A percentile compares a stretch with the other conserved stretches of the same genome.
phyloP scores from a whole-genome alignment of 2,888 invertebrate genomes.

The Norana najaformis region DNA sequence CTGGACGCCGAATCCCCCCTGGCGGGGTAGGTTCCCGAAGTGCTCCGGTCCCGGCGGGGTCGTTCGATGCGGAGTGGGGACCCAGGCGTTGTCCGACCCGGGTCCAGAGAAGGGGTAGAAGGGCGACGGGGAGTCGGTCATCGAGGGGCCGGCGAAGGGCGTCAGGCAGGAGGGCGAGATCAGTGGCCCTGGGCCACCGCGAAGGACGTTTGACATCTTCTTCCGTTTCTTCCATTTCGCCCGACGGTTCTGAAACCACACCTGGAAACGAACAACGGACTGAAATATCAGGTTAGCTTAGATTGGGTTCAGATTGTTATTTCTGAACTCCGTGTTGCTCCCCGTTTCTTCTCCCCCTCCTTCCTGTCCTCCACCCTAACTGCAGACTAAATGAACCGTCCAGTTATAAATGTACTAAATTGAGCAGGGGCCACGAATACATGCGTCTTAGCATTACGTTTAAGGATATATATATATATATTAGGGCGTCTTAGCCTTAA shows the following conservation, averaged over 20 bases:
- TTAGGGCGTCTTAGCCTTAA: no score
- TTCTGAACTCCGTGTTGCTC: no score
- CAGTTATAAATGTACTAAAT: no score
- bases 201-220: conserved; percentile 92
- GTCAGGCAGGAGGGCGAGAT: conserved; percentile 91
- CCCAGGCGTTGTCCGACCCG: conserved; percentile 64
- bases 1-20: conserved; percentile 23
- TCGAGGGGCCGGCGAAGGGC: conserved; percentile 84
- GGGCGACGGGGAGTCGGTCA: conserved; percentile 75
- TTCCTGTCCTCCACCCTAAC: no score
- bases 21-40: conserved; percentile 50
- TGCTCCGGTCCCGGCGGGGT: conserved; percentile 73
- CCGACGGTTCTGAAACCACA: conserved; percentile 97
- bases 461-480: no score
- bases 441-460: no score
- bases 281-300: background rate
- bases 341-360: no score
- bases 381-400: no score
- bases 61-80: conserved; percentile 62
- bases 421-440: no score
- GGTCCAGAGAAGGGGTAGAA: background rate
- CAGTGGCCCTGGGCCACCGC: conserved; percentile 80
- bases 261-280: conserved; percentile 67
- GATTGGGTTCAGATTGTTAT: no score
- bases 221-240: conserved; percentile 99